Conservation (phyloP, 2,888 invertebrate genomes). For the Drosophila lutescens region DNA sequence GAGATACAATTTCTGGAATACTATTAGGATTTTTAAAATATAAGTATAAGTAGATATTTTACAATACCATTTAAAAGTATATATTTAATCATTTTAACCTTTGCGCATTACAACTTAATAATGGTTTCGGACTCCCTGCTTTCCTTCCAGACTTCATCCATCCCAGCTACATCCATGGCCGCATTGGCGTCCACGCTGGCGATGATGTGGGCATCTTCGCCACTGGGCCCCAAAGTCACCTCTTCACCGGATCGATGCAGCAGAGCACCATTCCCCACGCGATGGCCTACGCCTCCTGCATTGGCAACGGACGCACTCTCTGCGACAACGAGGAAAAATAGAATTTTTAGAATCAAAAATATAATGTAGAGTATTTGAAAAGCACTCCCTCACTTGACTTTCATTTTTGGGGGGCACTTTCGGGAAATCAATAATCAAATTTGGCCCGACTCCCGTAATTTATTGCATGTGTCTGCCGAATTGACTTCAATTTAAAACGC, state of each 20-base stretch:
- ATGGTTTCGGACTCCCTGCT: not conserved
- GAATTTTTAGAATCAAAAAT: not conserved
- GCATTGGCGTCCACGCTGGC: conserved; percentile 88
- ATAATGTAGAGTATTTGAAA: conserved; percentile 11
- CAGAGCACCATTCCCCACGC: conserved; percentile 91
- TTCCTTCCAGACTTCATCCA: conserved; percentile 51
- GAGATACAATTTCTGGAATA: too few relatives aligned
- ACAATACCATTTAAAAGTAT: too few relatives aligned
- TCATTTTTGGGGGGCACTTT: not conserved
- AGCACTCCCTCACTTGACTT: conserved; percentile 2
- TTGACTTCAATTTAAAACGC: conserved; percentile 78
- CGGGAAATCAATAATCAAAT: conserved; percentile 62
- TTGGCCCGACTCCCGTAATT: conserved; percentile 65
- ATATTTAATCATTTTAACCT: too few relatives aligned
- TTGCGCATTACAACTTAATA: not conserved
- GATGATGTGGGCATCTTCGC: conserved; percentile 93
- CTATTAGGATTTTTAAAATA: too few relatives aligned
- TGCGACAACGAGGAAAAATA: conserved; percentile 32
- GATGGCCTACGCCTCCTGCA: conserved; percentile 89
- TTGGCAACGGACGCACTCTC: conserved; percentile 85
- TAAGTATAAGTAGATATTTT: too few relatives aligned
- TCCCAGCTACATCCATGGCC: conserved; percentile 86
- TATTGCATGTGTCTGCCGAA: conserved; percentile 55
- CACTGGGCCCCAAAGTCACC: conserved; percentile 90
- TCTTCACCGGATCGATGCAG: conserved; percentile 91